Conservation (phyloP, 2,888 invertebrate genomes). For the Dasypogon diadema region DNA sequence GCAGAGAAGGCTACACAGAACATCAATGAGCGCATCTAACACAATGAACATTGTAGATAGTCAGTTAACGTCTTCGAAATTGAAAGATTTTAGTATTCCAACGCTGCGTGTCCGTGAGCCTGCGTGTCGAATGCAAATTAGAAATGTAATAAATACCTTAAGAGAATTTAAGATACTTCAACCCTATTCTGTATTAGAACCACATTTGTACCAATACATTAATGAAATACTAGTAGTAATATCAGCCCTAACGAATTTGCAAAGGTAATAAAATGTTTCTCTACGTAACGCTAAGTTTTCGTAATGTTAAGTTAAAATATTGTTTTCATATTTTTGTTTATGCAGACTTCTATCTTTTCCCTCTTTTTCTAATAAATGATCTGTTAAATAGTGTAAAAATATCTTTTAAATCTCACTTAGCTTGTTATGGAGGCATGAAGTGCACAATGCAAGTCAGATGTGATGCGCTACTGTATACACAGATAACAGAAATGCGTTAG, state of each 20-base stretch:
- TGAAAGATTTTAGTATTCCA: constrained; percentile 63
- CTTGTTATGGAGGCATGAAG: background rate
- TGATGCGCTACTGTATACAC: background rate
- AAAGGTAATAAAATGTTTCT: constrained; percentile 70
- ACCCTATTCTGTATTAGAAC: constrained; percentile 63
- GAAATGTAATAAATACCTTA: constrained; percentile 62
- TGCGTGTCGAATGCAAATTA: constrained; percentile 65
- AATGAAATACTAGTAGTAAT: constrained; percentile 66
- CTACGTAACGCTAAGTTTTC: constrained; percentile 37
- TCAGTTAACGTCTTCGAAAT: constrained; percentile 63
- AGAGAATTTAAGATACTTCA: constrained; percentile 65
- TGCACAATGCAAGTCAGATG: background rate
- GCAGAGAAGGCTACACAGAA: constrained; percentile 56
- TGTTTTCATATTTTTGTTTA: constrained; percentile 24
- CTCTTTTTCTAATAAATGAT: constrained; percentile 40
- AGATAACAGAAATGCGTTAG: background rate
- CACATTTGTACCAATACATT: constrained; percentile 63
- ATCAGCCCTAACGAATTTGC: constrained; percentile 65
- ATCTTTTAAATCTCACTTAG: background rate
- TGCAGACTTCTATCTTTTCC: constrained; percentile 19
- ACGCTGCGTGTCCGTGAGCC: constrained; percentile 64
- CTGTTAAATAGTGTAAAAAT: constrained; percentile 19
- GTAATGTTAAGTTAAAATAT: constrained; percentile 41
- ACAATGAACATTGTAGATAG: constrained; percentile 62
- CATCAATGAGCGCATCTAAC: constrained; percentile 12